Conservation (phyloP, 2,113 vertebrate genomes). For the Oncorhynchus keta region DNA sequence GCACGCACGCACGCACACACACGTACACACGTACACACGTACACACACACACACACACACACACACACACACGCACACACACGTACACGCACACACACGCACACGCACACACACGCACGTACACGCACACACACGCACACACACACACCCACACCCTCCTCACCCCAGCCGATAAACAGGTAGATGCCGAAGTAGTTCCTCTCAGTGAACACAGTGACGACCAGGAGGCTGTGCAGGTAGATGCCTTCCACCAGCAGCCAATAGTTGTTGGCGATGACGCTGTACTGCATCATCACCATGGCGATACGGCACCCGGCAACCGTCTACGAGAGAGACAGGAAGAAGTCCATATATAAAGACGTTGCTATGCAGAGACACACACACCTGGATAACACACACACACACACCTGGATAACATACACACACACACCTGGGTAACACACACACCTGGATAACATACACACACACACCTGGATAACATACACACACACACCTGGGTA, state of each 20-base stretch:
- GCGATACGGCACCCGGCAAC: conserved; percentile 86
- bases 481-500: too few species aligned
- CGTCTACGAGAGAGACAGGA: conserved; percentile 66
- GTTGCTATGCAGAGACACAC: background rate
- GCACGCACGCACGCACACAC: background rate
- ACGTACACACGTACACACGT: background rate
- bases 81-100: conserved; percentile 2
- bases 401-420: too few species aligned
- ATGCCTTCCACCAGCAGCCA: conserved; percentile 96
- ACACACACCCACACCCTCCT: conserved; percentile 41
- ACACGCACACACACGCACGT: conserved; percentile 3
- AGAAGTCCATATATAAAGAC: background rate
- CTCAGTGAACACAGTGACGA: conserved; percentile 88
- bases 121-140: conserved; percentile 1
- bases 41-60: background rate
- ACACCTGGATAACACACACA: too few species aligned
- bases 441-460: too few species aligned
- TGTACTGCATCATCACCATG: conserved; percentile 97
- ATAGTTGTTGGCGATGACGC: conserved; percentile 94
- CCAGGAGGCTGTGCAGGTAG: conserved; percentile 91
- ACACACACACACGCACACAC: conserved; percentile 1
- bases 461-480: too few species aligned
- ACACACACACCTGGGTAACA: too few species aligned
- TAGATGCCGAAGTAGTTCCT: conserved; percentile 89
- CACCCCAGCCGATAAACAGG: conserved; percentile 93